Base-by-base conservation (phyloP, 1,140 invertebrate genomes). In the Leptoteleia sp. region DNA sequence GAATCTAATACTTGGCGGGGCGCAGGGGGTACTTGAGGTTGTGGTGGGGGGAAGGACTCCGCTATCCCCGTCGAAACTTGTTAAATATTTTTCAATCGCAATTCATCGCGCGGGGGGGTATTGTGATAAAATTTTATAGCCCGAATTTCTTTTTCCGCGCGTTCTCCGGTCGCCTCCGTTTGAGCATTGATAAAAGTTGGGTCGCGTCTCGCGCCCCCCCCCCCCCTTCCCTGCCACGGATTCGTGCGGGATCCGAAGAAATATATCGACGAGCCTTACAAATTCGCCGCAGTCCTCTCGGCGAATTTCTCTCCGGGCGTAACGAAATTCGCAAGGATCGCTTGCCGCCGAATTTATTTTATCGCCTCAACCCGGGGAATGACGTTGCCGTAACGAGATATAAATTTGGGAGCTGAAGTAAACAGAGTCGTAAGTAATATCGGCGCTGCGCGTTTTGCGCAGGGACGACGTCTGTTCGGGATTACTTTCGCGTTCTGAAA, bases 381-480 rank as follows among this genome's bases (percentile, higher is more conserved):
- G 86, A 88, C 84, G 83, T 83, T 81, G 82, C 70, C 68, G 82
- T 87, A 87, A 86, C 85, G 85, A 88, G 84, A 88, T 83, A 86
- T 87, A 87, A 87, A 87, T 87, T 87, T 76, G 75, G 73, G 72
- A 80, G 80, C 72, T 79, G 68, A 80, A 77, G 86, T 88, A 88
- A 88, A 88, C 87, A 88, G 84, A 84, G 72, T 83, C 84, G 83
- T 87, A 86, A 82, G 85, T 88, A 88, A 88, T 85, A 81, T 77
- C 76, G 55, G 65, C 59, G 52, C 70, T 61, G 47, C 73, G 78
- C 72, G 72, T 80, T 79, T 81, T 80, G 81, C 81, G 76, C 76
- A 76, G 68, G 57, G 65, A 82, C 62, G 57, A 76, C 79, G 76
- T 79, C 78, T 81, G 64, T 72, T 61, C 65, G 75, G 78, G 79